Base-by-base conservation (phyloP, 2,888 invertebrate genomes). In the Meandrusa payeni region DNA sequence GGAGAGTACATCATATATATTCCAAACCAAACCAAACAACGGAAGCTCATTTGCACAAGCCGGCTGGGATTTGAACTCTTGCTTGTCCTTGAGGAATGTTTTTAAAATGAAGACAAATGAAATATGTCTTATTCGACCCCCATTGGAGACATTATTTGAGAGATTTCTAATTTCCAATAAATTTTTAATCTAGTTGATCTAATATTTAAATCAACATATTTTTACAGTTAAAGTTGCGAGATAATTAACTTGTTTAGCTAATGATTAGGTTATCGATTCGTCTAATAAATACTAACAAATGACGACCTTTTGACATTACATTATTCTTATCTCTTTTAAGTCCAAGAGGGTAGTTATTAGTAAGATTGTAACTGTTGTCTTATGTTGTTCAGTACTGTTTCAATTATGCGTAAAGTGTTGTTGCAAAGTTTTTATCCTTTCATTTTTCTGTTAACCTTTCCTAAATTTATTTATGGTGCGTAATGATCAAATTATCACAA, bases 301-400 rank as follows among this genome's bases (percentile, higher is more conserved):
- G 40, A 47, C 43, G 61, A 64, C 61, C 61, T 65, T 44, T 55
- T 58, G 65, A 64, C 64, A 46, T 31, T 9, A 34, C 12, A 19
- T 28, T 27, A 31, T 13, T 17, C 24, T 48, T 49, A 46, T 46
- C 48, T 36, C n/a, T 23, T 26, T 10, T 29, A 11, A 22, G 7
- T n/a, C n/a, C n/a, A n/a, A 23, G 48, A 46, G 47, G 41, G 46
- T 48, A 49, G 48, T 39, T 37, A 36, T 31, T 43, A 10, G 13
- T 38, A 31, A 32, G 13, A 19, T 9, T 17, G 34, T 3, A 24
- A 20, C 9, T 28, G 15, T 24, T 6, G 10, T 23, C 4, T 15
- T 10, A n/a, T 5, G 12, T 11, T 33, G 27, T 17, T 27, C 29
- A 7, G 19, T 27, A 28, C n/a, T 27, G 27, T 28, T 6, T 17